These are phyloP conservation scores for Zaprionus lineosus DNA, from an alignment of 2,888 invertebrate species.

Conservation along the genomic window DNA sequence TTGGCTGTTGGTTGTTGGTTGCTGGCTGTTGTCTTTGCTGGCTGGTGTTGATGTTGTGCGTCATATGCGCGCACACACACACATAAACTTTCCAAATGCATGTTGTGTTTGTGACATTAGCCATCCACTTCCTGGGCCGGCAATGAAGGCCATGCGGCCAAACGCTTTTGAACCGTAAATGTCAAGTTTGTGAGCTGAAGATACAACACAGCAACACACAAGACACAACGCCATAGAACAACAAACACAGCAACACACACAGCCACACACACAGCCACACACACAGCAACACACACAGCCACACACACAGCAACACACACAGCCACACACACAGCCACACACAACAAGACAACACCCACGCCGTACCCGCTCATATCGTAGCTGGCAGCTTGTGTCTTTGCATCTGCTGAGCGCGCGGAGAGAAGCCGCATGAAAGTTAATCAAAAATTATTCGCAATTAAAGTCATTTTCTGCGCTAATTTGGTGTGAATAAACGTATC, in stretches of 20 bases:
- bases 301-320: not conserved
- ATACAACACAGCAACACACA: conserved; percentile 22
- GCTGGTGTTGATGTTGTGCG: conserved; percentile 9
- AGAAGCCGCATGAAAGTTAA: conserved; percentile 2
- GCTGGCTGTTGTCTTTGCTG: too few relatives aligned
- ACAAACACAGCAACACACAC: not conserved
- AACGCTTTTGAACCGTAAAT: conserved; percentile 22
- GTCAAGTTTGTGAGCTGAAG: conserved; percentile 53
- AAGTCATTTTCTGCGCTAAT: conserved; percentile 72
- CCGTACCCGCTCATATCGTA: not conserved
- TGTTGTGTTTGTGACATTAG: conserved; percentile 28
- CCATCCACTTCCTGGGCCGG: conserved; percentile 39
- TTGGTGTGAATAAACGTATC: conserved; percentile 49
- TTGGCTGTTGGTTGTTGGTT: too few relatives aligned
- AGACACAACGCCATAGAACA: too few relatives aligned
- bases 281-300: too few relatives aligned
- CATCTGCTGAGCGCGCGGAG: conserved; percentile 21
- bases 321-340: not conserved
- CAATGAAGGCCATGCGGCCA: conserved; percentile 35
- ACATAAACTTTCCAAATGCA: too few relatives aligned
- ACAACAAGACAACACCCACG: not conserved
- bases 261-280: not conserved
- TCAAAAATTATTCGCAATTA: conserved; percentile 52
- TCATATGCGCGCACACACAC: too few relatives aligned
- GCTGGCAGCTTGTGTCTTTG: not conserved